Conservation (phyloP, 92 coral and sea anemone genomes). For the Zoanthus sociatus region DNA sequence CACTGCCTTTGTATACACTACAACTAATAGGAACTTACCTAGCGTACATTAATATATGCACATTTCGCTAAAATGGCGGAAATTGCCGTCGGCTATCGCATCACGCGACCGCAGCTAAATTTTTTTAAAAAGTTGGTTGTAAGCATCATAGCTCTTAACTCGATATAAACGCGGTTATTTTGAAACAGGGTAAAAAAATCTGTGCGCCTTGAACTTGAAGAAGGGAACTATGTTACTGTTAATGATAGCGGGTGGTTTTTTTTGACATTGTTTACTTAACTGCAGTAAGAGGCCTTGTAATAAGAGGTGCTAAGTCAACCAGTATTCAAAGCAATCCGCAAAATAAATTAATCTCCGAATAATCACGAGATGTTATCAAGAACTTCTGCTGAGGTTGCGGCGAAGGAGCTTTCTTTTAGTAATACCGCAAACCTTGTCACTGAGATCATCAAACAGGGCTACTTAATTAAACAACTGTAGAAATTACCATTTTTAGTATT, state of each 20-base stretch:
- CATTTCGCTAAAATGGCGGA: conserved; percentile 52
- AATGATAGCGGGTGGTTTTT: conserved; percentile 35
- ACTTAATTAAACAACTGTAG: conserved; percentile 37
- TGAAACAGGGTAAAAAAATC: background rate
- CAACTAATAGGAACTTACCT: conserved; percentile 41
- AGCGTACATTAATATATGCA: conserved; percentile 86
- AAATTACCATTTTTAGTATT: conserved; percentile 27
- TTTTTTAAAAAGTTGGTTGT: conserved; percentile 9
- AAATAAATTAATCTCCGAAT: conserved; percentile 41
- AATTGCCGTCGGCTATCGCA: conserved; percentile 35
- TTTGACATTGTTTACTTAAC: conserved; percentile 25
- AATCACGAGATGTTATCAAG: conserved; percentile 48
- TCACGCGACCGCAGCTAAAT: conserved; percentile 41
- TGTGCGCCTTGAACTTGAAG: background rate
- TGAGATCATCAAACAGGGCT: conserved; percentile 15
- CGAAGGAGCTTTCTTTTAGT: conserved; percentile 11
- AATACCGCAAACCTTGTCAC: conserved; percentile 25
- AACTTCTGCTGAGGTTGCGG: conserved; percentile 13
- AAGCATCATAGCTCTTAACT: background rate
- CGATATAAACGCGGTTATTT: background rate
- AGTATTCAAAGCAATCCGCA: conserved; percentile 41
- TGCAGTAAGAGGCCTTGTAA: conserved; percentile 38
- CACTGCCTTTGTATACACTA: conserved; percentile 84
- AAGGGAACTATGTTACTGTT: conserved; percentile 35
- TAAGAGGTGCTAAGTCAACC: conserved; percentile 39